Evolutionary conservation across 2,888 invertebrate genomes (phyloP), one percentile per base, ranked within the genome.

Genomic region (Ashinkailepas kermadecensis): DNA sequence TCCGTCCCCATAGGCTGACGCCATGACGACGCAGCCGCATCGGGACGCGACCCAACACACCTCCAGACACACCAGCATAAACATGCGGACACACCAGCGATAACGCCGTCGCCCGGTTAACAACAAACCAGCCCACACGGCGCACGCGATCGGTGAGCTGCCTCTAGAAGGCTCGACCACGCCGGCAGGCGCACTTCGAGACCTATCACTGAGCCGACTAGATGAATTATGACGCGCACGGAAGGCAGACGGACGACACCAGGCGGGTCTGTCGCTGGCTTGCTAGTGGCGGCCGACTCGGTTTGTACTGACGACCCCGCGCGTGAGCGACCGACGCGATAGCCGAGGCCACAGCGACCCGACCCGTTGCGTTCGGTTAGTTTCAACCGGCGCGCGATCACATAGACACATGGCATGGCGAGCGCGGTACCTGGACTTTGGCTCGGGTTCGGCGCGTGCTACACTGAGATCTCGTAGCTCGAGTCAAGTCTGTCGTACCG

Each of bases 291-390:
- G 39, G 39, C 39, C 39, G 39, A 8, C 9, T 10, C 70, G 15
- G 74, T 74, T 74, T 74, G 74, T 74, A 74, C 74, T 74, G 74
- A 18, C 54, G 74, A 23, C 39, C 18, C 74, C 12, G 39, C 39
- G 21, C 18, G 13, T 54, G 65, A 9, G 39, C 70, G n/a, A 13
- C 39, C 25, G n/a, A 39, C 39, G 39, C 15, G 15, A 9, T 1
- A 4, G 11, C 6, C 8, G 8, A 23, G 10, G 23, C n/a, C 13
- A 15, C 18, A 1, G 65, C 65, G 65, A 18, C 62, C 15, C 18
- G 15, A 62, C 62, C 15, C 62, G 62, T 18, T 13, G 7, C 62
- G 18, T 18, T 8, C 62, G 62, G 7, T 18, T 18, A n/a, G 9
- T 39, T 39, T 39, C 39, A 39, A 39, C 39, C 39, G 39, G 23